Evolutionary conservation across 2,888 invertebrate species (phyloP).

Genomic region (Drosophila mulleri): DNA sequence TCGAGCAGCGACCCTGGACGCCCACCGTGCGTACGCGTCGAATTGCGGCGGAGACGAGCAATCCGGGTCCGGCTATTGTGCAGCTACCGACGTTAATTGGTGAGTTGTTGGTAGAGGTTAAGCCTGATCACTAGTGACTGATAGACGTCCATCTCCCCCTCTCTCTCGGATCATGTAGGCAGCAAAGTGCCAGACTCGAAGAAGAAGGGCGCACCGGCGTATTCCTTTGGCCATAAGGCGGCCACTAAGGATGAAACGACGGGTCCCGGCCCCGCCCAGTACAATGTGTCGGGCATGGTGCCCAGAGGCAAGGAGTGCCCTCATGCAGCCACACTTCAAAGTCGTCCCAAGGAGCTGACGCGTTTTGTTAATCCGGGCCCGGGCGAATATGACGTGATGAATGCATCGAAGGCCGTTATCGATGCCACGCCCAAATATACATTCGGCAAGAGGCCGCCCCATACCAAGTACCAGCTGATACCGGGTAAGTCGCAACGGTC

Average conservation of each 20-base stretch:
- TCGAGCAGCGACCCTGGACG: conserved; percentile 95
- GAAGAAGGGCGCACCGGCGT: conserved; percentile 92
- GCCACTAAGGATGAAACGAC: conserved; percentile 86
- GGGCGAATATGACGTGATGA: conserved; percentile 94
- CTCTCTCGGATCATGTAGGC: conserved; percentile 85
- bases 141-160: background rate
- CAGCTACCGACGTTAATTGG: conserved; percentile 93
- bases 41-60: conserved; percentile 93
- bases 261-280: conserved; percentile 96
- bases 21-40: conserved; percentile 95
- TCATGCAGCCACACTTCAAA: conserved; percentile 92
- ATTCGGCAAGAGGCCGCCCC: conserved; percentile 89
- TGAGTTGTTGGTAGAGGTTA: conserved; percentile 82
- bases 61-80: conserved; percentile 95
- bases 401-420: conserved; percentile 86
- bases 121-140: background rate
- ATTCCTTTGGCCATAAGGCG: conserved; percentile 90
- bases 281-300: conserved; percentile 94
- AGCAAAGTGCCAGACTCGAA: conserved; percentile 92
- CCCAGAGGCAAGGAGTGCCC: conserved; percentile 92
- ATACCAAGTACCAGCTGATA: conserved; percentile 87
- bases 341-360: conserved; percentile 86
- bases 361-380: conserved; percentile 91
- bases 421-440: conserved; percentile 89
- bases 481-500: conserved; percentile 87